Conservation (phyloP, 2,888 invertebrate species). For the Eupithecia subumbrata region DNA sequence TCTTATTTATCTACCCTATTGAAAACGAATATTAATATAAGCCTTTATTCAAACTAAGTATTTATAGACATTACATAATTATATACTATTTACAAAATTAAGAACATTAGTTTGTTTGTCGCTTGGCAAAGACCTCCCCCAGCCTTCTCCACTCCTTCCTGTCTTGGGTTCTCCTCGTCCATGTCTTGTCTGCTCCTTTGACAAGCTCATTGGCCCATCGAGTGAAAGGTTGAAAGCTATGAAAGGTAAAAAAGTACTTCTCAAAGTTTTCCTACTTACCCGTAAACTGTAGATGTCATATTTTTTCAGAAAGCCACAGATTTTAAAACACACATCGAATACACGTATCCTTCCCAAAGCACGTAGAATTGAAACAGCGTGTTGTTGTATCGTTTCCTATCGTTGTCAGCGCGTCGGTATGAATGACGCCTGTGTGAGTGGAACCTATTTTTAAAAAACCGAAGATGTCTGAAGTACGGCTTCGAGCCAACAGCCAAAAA, state of each 20-base stretch:
- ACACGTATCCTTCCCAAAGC: not conserved
- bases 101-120: too few species aligned
- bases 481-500: conserved; percentile 63
- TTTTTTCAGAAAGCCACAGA: not conserved
- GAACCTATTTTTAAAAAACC: conserved; percentile 63
- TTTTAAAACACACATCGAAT: not conserved
- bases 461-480: conserved; percentile 72
- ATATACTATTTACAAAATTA: too few species aligned
- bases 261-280: not conserved
- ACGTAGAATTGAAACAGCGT: not conserved
- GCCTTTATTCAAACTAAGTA: too few species aligned
- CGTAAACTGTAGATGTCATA: not conserved
- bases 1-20: too few species aligned
- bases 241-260: not conserved
- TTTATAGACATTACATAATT: too few species aligned
- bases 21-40: too few species aligned
- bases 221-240: too few species aligned
- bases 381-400: not conserved
- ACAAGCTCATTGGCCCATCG: too few species aligned
- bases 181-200: too few species aligned
- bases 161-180: too few species aligned
- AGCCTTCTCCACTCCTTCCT: too few species aligned
- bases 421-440: conserved; percentile 11
- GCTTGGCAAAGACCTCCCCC: too few species aligned
- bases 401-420: not conserved